Percentiles rank a stretch among this genome's conserved stretches.
These are phyloP conservation scores for Montipora foliosa DNA, from an alignment of 64 coral and sea anemone species.

Conservation along the genomic window DNA sequence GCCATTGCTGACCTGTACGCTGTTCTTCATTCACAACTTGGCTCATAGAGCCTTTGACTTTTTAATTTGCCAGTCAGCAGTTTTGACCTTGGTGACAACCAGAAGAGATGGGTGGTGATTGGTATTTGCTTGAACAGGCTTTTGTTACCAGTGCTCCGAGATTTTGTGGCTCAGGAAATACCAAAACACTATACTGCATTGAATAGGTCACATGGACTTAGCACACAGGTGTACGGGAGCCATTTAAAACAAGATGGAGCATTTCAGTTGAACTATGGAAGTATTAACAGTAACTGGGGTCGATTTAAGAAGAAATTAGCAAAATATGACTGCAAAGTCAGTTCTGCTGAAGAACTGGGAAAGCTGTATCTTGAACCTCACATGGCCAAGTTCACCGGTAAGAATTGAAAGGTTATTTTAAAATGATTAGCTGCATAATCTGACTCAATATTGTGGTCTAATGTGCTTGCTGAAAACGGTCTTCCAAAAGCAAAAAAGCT, in stretches of 20 bases:
- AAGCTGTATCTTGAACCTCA: conserved; percentile 60
- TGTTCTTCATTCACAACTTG: too few relatives aligned
- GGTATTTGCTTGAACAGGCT: conserved; percentile 61
- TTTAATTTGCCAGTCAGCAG: not conserved
- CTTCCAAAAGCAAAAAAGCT: too few relatives aligned
- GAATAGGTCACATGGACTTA: not conserved
- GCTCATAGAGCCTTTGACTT: not conserved
- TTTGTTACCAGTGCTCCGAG: conserved; percentile 34
- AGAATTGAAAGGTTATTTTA: not conserved
- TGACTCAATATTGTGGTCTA: too few relatives aligned
- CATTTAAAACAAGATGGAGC: conserved; percentile 29
- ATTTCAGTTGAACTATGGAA: conserved; percentile 66
- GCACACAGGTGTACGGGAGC: conserved; percentile 2
- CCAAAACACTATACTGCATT: conserved; percentile 25
- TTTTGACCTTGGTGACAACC: conserved; percentile 30
- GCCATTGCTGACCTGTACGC: too few relatives aligned
- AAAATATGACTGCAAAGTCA: conserved; percentile 51
- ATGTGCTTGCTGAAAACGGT: too few relatives aligned
- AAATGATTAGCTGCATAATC: not conserved
- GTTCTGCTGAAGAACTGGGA: conserved; percentile 36
- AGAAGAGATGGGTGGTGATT: conserved; percentile 75
- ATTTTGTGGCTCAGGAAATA: conserved; percentile 29
- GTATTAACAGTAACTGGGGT: conserved; percentile 73
- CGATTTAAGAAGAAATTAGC: conserved; percentile 30
- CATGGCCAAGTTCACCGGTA: conserved; percentile 66